Conservation (phyloP, 2,113 vertebrate species). For the Panurus biarmicus region DNA sequence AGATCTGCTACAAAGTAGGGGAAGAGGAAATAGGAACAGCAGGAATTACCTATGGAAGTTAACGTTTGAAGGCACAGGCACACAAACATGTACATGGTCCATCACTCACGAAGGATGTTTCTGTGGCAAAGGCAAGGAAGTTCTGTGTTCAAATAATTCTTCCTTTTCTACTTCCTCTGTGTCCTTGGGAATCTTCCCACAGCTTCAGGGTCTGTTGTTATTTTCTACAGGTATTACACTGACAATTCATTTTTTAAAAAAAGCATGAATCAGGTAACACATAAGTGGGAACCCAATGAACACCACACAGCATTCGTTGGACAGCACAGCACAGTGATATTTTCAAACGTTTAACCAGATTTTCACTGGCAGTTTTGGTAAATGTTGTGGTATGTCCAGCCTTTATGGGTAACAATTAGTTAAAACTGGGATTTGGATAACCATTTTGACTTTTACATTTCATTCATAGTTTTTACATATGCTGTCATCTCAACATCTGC, state of each 20-base stretch:
- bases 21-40: background rate
- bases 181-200: background rate
- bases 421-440: background rate
- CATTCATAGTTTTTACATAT: conserved; percentile 71
- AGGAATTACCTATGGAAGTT: background rate
- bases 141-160: background rate
- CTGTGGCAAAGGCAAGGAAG: conserved; percentile 1
- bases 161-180: background rate
- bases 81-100: background rate
- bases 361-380: background rate
- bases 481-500: conserved; percentile 81
- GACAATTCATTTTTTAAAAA: background rate
- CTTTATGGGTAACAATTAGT: background rate
- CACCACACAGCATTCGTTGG: background rate
- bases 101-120: background rate
- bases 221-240: background rate
- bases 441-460: conserved; percentile 64
- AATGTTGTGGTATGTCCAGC: background rate
- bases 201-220: background rate
- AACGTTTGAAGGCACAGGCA: background rate
- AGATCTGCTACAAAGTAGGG: background rate
- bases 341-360: background rate
- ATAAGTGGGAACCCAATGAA: background rate
- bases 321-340: background rate
- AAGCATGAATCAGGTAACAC: background rate